Conservation (phyloP, 2,797 vertebrate species). For the Microtus obscurus region DNA sequence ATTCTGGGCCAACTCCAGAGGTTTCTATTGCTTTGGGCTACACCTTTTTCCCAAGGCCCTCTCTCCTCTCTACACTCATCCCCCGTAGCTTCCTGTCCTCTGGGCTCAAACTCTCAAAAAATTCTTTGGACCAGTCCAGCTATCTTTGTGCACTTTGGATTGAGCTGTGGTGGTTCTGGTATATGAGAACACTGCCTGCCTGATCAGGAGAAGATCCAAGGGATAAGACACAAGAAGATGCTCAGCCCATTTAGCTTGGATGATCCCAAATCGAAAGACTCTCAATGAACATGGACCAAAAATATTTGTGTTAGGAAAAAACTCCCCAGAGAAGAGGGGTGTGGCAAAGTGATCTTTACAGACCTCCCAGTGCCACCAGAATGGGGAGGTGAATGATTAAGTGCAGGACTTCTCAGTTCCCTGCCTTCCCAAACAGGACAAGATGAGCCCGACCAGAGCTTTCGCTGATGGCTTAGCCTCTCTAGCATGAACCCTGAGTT, state of each 20-base stretch:
- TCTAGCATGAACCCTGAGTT: neutral
- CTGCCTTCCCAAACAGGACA: neutral
- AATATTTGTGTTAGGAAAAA: neutral
- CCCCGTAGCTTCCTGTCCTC: too few species aligned
- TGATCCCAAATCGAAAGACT: neutral
- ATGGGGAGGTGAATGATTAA: neutral
- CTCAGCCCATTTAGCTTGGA: fast-evolving
- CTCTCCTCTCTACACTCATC: fast-evolving
- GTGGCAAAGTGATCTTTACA: neutral
- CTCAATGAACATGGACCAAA: neutral
- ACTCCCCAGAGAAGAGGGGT: neutral
- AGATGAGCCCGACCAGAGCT: neutral
- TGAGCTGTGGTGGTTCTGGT: neutral
- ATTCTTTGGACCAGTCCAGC: too few species aligned
- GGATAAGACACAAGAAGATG: neutral
- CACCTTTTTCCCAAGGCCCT: neutral
- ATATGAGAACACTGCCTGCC: too few species aligned
- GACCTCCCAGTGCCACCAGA: neutral
- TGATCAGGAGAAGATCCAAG: neutral
- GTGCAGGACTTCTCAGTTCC: neutral
- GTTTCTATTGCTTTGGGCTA: neutral
- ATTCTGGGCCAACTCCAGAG: neutral
- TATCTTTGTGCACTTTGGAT: neutral
- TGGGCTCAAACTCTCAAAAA: neutral
- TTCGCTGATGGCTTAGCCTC: neutral